Evolutionary conservation across 2,113 vertebrate species (phyloP).

Genomic region (Gopherus evgoodei): DNA sequence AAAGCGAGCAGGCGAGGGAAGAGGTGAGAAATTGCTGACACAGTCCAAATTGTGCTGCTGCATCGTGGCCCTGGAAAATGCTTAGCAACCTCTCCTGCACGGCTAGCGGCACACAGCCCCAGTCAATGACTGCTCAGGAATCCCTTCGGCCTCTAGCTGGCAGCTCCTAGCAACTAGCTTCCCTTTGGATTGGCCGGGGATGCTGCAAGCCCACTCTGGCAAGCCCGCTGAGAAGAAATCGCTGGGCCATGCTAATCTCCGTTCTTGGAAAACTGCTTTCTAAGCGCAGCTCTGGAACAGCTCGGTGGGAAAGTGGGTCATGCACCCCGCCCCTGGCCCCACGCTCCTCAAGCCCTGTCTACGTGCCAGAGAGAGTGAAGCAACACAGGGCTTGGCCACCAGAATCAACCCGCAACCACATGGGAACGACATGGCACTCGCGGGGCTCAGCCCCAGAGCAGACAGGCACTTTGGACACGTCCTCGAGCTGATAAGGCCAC

Average conservation of each 20-base stretch:
- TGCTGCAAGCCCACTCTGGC: neutral
- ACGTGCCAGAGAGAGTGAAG: neutral
- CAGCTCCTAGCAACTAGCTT: slow-evolving; percentile 10
- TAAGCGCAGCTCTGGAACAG: neutral
- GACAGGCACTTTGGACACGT: neutral
- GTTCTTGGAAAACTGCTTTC: neutral
- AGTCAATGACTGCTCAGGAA: neutral
- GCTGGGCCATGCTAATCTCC: neutral
- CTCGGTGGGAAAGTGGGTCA: slow-evolving; percentile 1
- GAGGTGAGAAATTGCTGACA: neutral
- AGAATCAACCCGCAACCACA: no score
- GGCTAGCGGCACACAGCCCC: neutral
- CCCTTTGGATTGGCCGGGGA: neutral
- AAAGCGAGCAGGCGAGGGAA: neutral
- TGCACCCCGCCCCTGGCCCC: neutral
- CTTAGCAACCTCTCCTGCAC: slow-evolving; percentile 1
- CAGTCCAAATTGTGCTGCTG: neutral
- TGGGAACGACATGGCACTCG: neutral
- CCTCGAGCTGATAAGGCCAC: no score
- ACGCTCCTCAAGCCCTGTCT: no score
- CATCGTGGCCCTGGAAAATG: neutral
- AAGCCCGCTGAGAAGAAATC: neutral
- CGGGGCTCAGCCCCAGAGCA: neutral
- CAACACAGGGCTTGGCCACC: no score
- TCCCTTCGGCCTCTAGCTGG: neutral